Percentiles rank a stretch among this genome's conserved stretches.
Evolutionary conservation across 2,113 vertebrate genomes (phyloP).

Genomic region (Pomatostomus ruficeps): DNA sequence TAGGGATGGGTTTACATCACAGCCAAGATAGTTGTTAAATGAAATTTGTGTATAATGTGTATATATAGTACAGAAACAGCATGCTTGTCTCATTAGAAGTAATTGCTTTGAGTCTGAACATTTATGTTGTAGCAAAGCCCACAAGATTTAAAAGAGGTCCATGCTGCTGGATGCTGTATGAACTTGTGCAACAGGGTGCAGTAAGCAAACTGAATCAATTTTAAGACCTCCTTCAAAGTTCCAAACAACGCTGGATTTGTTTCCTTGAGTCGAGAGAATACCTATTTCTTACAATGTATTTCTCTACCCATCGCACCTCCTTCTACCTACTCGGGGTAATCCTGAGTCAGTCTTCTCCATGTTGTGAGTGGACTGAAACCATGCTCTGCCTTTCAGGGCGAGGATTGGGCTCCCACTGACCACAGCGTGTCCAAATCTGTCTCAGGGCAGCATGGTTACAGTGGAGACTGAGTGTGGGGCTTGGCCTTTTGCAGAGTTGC

Average conservation of each 20-base stretch:
- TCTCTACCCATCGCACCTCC: background rate
- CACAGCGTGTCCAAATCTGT: rapidly evolving
- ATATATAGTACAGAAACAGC: background rate
- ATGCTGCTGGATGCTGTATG: background rate
- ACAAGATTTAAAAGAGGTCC: background rate
- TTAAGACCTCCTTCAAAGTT: background rate
- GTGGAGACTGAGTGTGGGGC: rapidly evolving
- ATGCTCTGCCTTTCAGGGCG: background rate
- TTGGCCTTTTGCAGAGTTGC: rapidly evolving
- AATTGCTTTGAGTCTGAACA: background rate
- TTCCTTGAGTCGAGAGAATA: background rate
- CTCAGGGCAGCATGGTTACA: rapidly evolving
- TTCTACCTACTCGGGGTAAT: background rate
- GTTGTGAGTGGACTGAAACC: background rate
- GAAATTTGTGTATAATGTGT: background rate
- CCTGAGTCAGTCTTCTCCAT: rapidly evolving
- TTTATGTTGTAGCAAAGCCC: background rate
- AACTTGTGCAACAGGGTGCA: background rate
- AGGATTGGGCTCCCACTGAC: rapidly evolving
- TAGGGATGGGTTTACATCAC: constrained; percentile 38
- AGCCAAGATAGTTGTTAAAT: constrained; percentile 37
- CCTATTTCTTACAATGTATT: background rate
- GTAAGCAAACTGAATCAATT: background rate
- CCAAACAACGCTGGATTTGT: background rate
- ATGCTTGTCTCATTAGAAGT: constrained; percentile 29